A percentile compares a stretch with the other conserved stretches of the same genome.
Evolutionary conservation across 2,888 invertebrate species (phyloP).

Genomic region (Quadroppia sp.): DNA sequence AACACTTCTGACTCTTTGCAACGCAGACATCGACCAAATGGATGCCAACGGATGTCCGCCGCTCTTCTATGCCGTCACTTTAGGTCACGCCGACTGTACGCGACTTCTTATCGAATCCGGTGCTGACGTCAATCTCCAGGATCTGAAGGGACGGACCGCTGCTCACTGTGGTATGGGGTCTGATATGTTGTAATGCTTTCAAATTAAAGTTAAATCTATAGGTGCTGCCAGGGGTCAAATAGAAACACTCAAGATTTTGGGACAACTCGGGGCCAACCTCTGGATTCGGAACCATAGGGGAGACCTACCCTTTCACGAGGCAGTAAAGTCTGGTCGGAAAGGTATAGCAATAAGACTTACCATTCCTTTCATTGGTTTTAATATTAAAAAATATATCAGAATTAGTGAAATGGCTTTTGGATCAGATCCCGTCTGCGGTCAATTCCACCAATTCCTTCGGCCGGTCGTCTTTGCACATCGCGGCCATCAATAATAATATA

Average conservation of each 20-base stretch:
- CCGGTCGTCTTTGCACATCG: conserved; percentile 85
- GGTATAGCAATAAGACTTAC: conserved; percentile 50
- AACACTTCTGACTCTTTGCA: conserved; percentile 77
- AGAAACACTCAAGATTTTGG: conserved; percentile 73
- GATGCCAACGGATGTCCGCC: conserved; percentile 95
- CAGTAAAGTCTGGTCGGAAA: conserved; percentile 82
- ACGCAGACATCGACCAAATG: conserved; percentile 78
- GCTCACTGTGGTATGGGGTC: conserved; percentile 46
- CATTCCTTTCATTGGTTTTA: not conserved
- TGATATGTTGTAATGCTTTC: not conserved
- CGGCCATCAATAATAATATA: conserved; percentile 86
- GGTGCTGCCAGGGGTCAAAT: conserved; percentile 90
- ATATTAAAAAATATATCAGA: conserved; percentile 41
- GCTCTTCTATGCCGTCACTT: conserved; percentile 90
- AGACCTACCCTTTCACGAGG: conserved; percentile 92
- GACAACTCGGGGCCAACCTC: conserved; percentile 74
- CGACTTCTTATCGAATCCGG: conserved; percentile 80
- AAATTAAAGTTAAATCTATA: not conserved
- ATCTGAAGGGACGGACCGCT: conserved; percentile 77
- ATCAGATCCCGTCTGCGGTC: conserved; percentile 74
- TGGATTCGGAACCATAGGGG: conserved; percentile 90
- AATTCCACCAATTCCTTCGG: conserved; percentile 85
- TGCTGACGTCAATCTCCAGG: conserved; percentile 86
- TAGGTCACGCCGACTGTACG: conserved; percentile 92
- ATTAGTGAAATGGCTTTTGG: conserved; percentile 67